Base-by-base conservation (phyloP, 2,888 invertebrate genomes). In the Platynereis dumerilii region DNA sequence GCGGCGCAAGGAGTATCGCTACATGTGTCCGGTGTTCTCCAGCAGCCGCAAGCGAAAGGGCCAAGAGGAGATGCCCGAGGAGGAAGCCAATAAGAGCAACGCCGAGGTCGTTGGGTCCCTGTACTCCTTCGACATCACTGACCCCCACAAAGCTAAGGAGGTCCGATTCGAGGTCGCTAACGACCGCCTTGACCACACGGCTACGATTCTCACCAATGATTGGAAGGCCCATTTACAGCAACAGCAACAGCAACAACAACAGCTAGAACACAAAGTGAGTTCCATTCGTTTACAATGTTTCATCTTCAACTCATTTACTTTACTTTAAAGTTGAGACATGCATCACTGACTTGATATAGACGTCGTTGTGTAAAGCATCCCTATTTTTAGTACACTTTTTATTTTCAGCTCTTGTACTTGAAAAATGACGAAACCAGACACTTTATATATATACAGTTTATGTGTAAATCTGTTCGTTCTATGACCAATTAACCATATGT, bases 1-100 rank as follows among this genome's bases (percentile, higher is more conserved):
- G 5, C n/a, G 48, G 48, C 48, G 48, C 22, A 48, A 48, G 48
- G 48, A 48, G n/a, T 48, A 48, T 22, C n/a, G 48, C 7, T 48
- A 48, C 48, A 48, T 22, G 48, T 48, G 48, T 48, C 48, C 48
- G 5, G 48, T 48, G n/a, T 22, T n/a, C 48, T 48, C 22, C 22
- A 17, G 12, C 17, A n/a, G 22, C 22, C 48, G 48, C 10, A 48
- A 48, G 48, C n/a, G 22, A n/a, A 48, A 48, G 48, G 22, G 10
- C n/a, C n/a, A 22, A 22, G n/a, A n/a, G 22, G 22, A 22, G 7
- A n/a, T 3, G 5, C 7, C n/a, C 17, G 48, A 22, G 20, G 48
- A 48, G n/a, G 48, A 48, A n/a, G 20, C 48, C n/a, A 48, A 48
- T n/a, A 48, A 48, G 22, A 34, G 34, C 34, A 34, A 34, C 34